A percentile compares a stretch with the other conserved stretches of the same genome.
These are phyloP conservation scores for Dromiciops gliroides DNA, from an alignment of 2,113 vertebrate species.

Conservation along the genomic window DNA sequence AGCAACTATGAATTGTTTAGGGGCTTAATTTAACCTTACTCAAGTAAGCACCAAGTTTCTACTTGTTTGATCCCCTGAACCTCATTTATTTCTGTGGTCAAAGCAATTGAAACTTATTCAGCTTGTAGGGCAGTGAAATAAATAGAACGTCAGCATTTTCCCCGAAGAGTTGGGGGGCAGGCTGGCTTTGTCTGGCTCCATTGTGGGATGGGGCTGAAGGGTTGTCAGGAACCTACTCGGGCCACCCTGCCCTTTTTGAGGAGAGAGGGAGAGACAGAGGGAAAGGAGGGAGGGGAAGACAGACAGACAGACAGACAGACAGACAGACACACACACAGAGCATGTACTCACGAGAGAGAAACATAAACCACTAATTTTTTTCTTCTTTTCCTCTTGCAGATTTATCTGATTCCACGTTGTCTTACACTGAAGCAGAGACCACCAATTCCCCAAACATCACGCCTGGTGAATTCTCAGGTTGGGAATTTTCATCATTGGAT, in stretches of 20 bases:
- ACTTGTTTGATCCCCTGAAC: slow-evolving; percentile 86
- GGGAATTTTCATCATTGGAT: slow-evolving; percentile 60
- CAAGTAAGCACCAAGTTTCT: slow-evolving; percentile 86
- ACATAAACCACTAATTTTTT: slow-evolving; percentile 40
- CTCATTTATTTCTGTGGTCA: slow-evolving; percentile 82
- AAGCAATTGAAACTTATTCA: slow-evolving; percentile 73
- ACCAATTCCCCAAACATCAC: slow-evolving; percentile 92
- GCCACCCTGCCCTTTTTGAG: background rate
- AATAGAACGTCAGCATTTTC: slow-evolving; percentile 32
- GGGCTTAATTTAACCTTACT: slow-evolving; percentile 89
- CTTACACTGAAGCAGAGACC: slow-evolving; percentile 99
- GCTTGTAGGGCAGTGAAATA: slow-evolving; percentile 63
- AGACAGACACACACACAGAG: too few relatives aligned
- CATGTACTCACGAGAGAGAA: background rate
- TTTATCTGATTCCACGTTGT: slow-evolving; percentile 99
- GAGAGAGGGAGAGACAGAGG: fast-evolving
- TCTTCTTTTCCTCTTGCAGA: slow-evolving; percentile 81
- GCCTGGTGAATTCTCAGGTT: slow-evolving; percentile 97
- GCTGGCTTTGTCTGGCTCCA: background rate
- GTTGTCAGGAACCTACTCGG: background rate
- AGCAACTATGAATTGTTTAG: slow-evolving; percentile 89
- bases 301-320: background rate
- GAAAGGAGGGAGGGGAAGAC: too few relatives aligned
- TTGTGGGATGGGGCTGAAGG: background rate
- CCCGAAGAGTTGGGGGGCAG: slow-evolving; percentile 26